These are phyloP conservation scores for Pantherophis guttatus DNA, from an alignment of 2,113 vertebrate genomes.

Conservation along the genomic window DNA sequence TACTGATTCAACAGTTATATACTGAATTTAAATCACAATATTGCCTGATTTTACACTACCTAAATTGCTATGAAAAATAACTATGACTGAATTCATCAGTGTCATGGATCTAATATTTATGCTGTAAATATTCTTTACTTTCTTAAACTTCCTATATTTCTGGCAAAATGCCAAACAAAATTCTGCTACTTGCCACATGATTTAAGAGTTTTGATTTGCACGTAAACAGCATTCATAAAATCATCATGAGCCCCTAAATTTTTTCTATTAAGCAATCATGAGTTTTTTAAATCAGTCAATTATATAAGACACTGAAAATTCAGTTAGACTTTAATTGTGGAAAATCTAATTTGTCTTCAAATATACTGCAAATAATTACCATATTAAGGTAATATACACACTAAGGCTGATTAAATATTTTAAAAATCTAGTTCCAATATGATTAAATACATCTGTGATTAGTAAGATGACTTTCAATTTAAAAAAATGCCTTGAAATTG, in stretches of 20 bases:
- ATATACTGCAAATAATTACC: neutral
- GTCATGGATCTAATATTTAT: neutral
- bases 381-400: neutral
- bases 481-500: neutral
- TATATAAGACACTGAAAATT: neutral
- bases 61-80: neutral
- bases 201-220: neutral
- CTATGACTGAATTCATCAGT: neutral
- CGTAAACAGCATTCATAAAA: neutral
- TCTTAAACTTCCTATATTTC: neutral
- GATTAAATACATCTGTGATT: neutral
- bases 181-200: neutral
- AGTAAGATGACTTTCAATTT: neutral
- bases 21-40: neutral
- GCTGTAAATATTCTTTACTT: neutral
- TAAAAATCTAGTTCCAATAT: neutral
- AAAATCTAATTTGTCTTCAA: neutral
- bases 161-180: neutral
- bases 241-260: neutral
- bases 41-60: neutral
- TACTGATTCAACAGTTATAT: neutral
- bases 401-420: neutral
- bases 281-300: conserved; percentile 21
- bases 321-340: neutral
- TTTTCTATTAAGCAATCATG: neutral